Base-by-base conservation (phyloP, 2,888 invertebrate genomes). In the Lochmaea capreae region DNA sequence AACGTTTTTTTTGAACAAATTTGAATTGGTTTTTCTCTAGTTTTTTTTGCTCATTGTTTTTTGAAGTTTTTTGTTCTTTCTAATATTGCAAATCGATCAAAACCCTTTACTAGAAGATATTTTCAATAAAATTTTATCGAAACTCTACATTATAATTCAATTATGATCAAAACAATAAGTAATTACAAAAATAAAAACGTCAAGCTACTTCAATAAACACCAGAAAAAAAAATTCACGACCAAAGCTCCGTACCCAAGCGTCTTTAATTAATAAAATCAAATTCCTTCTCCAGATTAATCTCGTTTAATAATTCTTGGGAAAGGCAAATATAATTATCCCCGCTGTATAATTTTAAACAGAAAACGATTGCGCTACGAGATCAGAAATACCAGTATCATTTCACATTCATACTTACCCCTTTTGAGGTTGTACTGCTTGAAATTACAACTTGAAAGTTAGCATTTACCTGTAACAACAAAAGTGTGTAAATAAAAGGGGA, bases 241-340 rank as follows among this genome's bases (percentile, higher is more conserved):
- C 18, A 16, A 22, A 57, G 57, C 22, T 18, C 18, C 5, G n/a
- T 39, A 16, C 54, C 9, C 42, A 10, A 26, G n/a, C 57, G 8
- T 18, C 54, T 61, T 68, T 68, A 68, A 68, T 68, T 68, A 68
- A 68, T 68, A 59, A 46, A 59, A 68, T 68, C 61, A 61, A 68
- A 68, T 22, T 61, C 52, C 49, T 16, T 59, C 61, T n/a, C 49
- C 6, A 61, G 39, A 39, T 68, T 68, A 49, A 49, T 61, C 11
- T 61, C 61, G 26, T 68, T 61, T 68, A 49, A 59, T 68, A 61
- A 68, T 49, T 58, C 39, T 26, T 49, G 26, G 5, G 33, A 59
- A 59, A 68, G 49, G 59, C 49, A 49, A 68, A 61, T 68, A 16
- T 26, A 67, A 68, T 68, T 49, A 68, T 68, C 10, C 58, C 46